Conservation (phyloP, 2,113 vertebrate species). For the Sylvietta virens region DNA sequence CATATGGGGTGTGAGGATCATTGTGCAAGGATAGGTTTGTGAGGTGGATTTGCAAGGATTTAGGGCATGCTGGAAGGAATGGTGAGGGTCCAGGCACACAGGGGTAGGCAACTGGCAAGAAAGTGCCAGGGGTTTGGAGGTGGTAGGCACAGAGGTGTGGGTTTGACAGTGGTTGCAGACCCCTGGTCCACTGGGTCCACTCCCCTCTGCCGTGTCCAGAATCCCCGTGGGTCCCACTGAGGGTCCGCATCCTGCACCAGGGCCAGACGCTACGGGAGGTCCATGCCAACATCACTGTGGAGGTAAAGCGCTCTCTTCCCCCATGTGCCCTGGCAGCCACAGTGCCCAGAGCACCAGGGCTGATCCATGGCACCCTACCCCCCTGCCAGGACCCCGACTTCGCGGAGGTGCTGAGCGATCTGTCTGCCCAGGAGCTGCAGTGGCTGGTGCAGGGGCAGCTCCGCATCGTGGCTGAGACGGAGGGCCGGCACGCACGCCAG, state of each 20-base stretch:
- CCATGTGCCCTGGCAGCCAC: accelerated
- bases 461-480: slow-evolving; percentile 79
- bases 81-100: neutral
- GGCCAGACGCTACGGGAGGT: slow-evolving; percentile 84
- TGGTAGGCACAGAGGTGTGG: neutral
- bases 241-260: slow-evolving; percentile 83
- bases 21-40: neutral
- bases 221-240: slow-evolving; percentile 71
- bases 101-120: neutral
- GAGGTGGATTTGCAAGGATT: neutral
- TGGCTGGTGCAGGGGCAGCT: slow-evolving; percentile 91
- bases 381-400: slow-evolving; percentile 84
- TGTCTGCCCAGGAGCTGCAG: slow-evolving; percentile 85
- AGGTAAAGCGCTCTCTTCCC: slow-evolving; percentile 71
- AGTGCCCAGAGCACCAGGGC: accelerated
- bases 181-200: neutral
- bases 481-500: slow-evolving; percentile 62
- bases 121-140: neutral
- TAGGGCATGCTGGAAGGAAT: neutral
- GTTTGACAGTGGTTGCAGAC: neutral
- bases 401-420: slow-evolving; percentile 86
- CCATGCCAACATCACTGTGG: slow-evolving; percentile 79
- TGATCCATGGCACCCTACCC: neutral
- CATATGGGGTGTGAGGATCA: accelerated
- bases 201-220: slow-evolving; percentile 57